Base-by-base conservation (phyloP, 1,140 invertebrate genomes). In the Bombus haemorrhoidalis region DNA sequence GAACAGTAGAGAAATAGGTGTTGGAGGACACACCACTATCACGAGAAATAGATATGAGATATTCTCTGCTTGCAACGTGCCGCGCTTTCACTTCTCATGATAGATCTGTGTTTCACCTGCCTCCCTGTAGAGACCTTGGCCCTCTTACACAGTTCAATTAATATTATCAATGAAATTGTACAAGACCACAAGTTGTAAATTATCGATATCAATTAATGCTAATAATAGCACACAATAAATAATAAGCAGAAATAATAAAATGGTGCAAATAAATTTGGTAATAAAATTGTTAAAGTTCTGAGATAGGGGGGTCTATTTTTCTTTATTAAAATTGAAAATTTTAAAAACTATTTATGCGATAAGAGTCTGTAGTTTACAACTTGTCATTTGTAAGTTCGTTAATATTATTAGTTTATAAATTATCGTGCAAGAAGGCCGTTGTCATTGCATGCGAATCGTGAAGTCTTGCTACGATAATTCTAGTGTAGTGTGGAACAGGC, bases 31-130 rank as follows among this genome's bases (percentile, higher is more conserved):
- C 28, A 76, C 15, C 28, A 76, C 32, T 3, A 37, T 83, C 10
- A 79, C 66, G 32, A 68, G 18, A 53, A 53, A 53, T 8, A 22
- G 47, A 53, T 53, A 53, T 8, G 47, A 53, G 43, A 83, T 34
- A 86, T 22, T 64, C 78, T 53, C 77, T 78, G 87, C 81, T 86
- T 86, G 84, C 84, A 66, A 69, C 39, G 28, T 66, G 64, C 8
- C 66, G 79, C 41, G 87, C 85, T 83, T 81, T 47, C 53, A 81
- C 87, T 89, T 89, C 71, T 80, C 73, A 89, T 64, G 68, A 77
- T 81, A 79, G 76, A 83, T 87, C 86, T 89, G 68, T 81, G 81
- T 84, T 84, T 86, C 72, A 83, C 41, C 57, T 74, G 57, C 64
- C 59, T 43, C 85, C 73, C n/a, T 75, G 76, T 81, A 66, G 71